Base-by-base conservation (phyloP, 2,797 vertebrate genomes). In the Loris lydekkerianus region DNA sequence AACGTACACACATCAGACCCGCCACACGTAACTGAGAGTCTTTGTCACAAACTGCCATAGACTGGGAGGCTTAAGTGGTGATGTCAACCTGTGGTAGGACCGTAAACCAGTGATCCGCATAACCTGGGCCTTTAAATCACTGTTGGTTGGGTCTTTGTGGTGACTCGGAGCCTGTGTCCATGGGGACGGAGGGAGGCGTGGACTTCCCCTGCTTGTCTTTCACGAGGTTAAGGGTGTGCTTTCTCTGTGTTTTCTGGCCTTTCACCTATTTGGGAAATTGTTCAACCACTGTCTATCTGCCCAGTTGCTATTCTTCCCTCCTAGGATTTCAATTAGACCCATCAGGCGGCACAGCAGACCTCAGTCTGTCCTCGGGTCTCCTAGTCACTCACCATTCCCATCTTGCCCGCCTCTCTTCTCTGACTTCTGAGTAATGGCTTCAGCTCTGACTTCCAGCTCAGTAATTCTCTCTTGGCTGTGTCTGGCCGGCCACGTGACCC, bases 1-100 rank as follows among this genome's bases (percentile, higher is more conserved):
- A n/a, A 58, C 0, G 1, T 40, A 1, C 7, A 25, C 60, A 1
- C 80, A 0, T 37, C n/a, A 1, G 25, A 60, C 31, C 72, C 0
- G 0, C 87, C 3, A 53, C 4, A 27, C 37, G 4, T 21, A 65
- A 25, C 21, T 17, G 29, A 31, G 17, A 4, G 3, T 11, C 80
- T 77, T 61, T 4, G 7, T 63, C 7, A 56, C 76, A 78, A 25
- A 78, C 15, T 2, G n/a, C 76, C 53, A 8, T 14, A 58, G 76
- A 25, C 7, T 0, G 0, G 27, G 13, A 0, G 13, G n/a, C 21
- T 25, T 58, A 58, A 34, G 15, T 20, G 25, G 65, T n/a, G 65
- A 63, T 29, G 61, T 63, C 25, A 63, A 4, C 61, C 5, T 13
- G 61, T 13, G 25, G 8, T 9, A 5, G 7, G 18, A n/a, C 56